Percentiles rank a stretch among this genome's conserved stretches.
Evolutionary conservation across 2,113 vertebrate genomes (phyloP).

Genomic region (Corythoichthys intestinalis): DNA sequence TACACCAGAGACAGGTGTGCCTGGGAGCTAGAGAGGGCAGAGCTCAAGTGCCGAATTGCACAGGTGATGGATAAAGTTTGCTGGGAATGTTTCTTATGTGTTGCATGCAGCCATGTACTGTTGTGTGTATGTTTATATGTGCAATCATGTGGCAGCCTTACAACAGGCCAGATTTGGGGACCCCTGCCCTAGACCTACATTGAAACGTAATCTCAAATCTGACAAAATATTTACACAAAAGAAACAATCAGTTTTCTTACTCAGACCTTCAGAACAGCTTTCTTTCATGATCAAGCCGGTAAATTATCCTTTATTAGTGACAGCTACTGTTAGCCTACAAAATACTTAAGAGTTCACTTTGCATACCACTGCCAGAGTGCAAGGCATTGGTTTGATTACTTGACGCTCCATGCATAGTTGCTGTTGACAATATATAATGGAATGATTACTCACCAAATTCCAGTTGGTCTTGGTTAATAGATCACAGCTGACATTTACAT

Average conservation of each 20-base stretch:
- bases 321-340: constrained; percentile 14
- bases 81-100: background rate
- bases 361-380: constrained; percentile 43
- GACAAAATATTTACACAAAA: background rate
- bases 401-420: constrained; percentile 15
- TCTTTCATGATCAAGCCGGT: constrained; percentile 6
- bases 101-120: background rate
- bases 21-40: constrained; percentile 73
- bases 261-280: constrained; percentile 15
- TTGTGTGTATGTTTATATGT: background rate
- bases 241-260: constrained; percentile 17
- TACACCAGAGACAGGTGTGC: constrained; percentile 69
- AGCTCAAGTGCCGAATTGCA: constrained; percentile 68
- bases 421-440: background rate
- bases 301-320: constrained; percentile 25
- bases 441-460: constrained; percentile 8
- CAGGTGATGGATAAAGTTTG: constrained; percentile 54
- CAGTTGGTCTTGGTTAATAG: constrained; percentile 14
- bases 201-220: background rate
- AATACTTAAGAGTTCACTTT: constrained; percentile 11
- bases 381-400: constrained; percentile 11
- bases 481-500: constrained; percentile 5
- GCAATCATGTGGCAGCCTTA: too few species aligned
- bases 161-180: too few species aligned
- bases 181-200: too few species aligned